Base-by-base conservation (phyloP, 2,888 invertebrate genomes). In the Tipula lateralis region DNA sequence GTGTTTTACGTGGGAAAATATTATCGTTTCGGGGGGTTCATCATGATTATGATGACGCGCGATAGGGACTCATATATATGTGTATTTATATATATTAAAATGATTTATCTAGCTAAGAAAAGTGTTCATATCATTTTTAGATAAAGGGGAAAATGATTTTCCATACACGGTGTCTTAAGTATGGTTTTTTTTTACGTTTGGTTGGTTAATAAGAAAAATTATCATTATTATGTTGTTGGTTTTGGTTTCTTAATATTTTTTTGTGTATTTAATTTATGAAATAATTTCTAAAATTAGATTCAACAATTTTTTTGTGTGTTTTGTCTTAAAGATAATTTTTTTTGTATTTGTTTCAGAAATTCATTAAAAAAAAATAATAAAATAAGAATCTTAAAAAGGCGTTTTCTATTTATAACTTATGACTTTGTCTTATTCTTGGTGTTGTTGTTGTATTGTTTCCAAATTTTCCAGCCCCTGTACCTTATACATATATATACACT, bases 401-500 rank as follows among this genome's bases (percentile, higher is more conserved):
- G 66, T 66, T 66, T 66, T 66, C 66, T 66, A 66, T 66, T 66
- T 24, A 66, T 66, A 66, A 66, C 66, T 66, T 66, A 66, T 66
- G 66, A 66, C 66, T 66, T 66, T 66, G 66, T 66, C 66, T 66
- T 66, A 24, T 66, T 66, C 24, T 66, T 66, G 66, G 1, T 44
- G 44, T n/a, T 66, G 66, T 66, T 66, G 24, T 50, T 50, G 16
- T 44, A n/a, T 32, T 32, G 7, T 44, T 66, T 24, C 66, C 66
- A 9, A 66, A 24, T 66, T 24, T 24, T 66, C 13, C 3, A 0
- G 2, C 7, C 66, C 66, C 66, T n/a, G 0, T n/a, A n/a, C n/a
- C n/a, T n/a, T n/a, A n/a, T n/a, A n/a, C n/a, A n/a, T 7, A 16
- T 50, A 50, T 50, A 19, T 16, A 19, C 0, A 16, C 12, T 36